Conservation (phyloP, 92 coral and sea anemone genomes). For the Umimayanthus kanabou region DNA sequence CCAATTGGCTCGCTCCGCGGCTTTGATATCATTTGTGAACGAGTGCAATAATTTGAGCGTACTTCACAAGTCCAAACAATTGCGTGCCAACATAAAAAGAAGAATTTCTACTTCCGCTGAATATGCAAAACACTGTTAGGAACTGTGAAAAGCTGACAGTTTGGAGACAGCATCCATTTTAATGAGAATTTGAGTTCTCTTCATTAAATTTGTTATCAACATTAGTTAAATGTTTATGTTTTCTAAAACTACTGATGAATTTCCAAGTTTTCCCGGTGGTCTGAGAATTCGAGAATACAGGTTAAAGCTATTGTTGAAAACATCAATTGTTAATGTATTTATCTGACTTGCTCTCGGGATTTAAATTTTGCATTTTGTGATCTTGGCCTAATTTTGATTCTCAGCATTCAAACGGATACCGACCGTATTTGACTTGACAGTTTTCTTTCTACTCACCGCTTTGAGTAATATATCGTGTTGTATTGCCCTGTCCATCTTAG, state of each 20-base stretch:
- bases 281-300: not conserved
- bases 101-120: slow-evolving; percentile 46
- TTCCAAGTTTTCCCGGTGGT: not conserved
- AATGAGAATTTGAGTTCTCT: slow-evolving; percentile 5
- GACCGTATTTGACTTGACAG: not conserved
- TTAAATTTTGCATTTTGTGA: not conserved
- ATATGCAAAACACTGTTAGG: slow-evolving; percentile 39
- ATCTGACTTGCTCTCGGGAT: not conserved
- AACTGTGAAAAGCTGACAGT: slow-evolving; percentile 5
- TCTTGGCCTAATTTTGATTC: not conserved
- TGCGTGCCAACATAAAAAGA: slow-evolving; percentile 23
- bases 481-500: not conserved
- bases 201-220: not conserved
- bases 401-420: not conserved
- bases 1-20: slow-evolving; percentile 60
- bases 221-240: not conserved
- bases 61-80: slow-evolving; percentile 38
- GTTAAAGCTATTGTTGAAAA: slow-evolving; percentile 10
- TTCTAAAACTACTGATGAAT: not conserved
- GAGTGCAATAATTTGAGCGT: slow-evolving; percentile 23
- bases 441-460: slow-evolving; percentile 1
- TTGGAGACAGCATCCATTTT: not conserved
- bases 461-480: not conserved
- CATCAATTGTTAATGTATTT: slow-evolving; percentile 35
- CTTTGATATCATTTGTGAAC: slow-evolving; percentile 20